Conservation (phyloP, 2,888 invertebrate genomes). For the Ophion ellenae region DNA sequence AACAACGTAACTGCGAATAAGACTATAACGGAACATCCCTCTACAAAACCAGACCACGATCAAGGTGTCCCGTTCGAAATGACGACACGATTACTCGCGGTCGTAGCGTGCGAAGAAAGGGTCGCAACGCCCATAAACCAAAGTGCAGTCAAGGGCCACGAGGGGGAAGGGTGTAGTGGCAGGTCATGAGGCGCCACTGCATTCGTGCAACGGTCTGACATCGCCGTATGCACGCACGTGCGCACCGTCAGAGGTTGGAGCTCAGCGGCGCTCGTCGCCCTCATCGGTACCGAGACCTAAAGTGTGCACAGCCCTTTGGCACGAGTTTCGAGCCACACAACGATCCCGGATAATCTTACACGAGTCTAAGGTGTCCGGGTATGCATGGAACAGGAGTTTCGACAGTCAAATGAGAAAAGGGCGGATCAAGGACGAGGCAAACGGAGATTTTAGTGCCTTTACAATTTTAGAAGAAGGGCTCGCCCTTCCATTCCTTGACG, state of each 20-base stretch:
- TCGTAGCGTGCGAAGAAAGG: background rate
- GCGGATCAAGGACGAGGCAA: too few species aligned
- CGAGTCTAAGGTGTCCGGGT: background rate
- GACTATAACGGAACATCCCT: background rate
- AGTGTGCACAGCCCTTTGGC: conserved; percentile 1
- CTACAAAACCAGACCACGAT: background rate
- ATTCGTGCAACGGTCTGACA: conserved; percentile 1
- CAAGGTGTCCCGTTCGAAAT: background rate
- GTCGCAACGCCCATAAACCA: background rate
- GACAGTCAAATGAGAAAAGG: too few species aligned
- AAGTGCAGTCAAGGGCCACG: background rate
- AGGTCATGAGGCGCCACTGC: conserved; percentile 17
- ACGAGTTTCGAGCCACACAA: background rate
- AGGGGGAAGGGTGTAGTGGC: background rate
- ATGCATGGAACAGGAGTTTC: too few species aligned
- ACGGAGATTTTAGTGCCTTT: background rate
- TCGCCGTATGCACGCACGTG: background rate
- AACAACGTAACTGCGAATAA: background rate
- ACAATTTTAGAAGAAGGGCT: background rate
- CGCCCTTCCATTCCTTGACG: background rate
- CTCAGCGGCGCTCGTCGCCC: background rate
- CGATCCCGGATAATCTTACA: background rate
- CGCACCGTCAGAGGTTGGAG: background rate
- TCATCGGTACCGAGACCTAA: background rate
- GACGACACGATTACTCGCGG: background rate